These are phyloP conservation scores for Cheilosia urbana DNA, from an alignment of 2,888 invertebrate species.

Conservation along the genomic window DNA sequence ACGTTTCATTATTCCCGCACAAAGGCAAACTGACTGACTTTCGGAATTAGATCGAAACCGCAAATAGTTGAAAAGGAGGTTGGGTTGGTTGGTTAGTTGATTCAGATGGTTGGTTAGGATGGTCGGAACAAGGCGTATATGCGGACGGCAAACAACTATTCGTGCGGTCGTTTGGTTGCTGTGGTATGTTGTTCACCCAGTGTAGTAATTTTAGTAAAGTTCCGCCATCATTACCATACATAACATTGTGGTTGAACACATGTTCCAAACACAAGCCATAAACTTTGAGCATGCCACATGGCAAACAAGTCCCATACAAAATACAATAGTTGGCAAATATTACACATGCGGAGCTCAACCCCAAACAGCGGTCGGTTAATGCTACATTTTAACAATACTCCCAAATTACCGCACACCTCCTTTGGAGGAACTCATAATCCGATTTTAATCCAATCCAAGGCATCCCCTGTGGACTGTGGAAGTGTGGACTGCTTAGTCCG, in stretches of 20 bases:
- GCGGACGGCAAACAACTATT: conserved; percentile 65
- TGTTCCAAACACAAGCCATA: conserved; percentile 72
- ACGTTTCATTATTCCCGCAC: conserved; percentile 2
- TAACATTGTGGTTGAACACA: conserved; percentile 75
- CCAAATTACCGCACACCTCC: conserved; percentile 44
- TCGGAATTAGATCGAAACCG: conserved; percentile 66
- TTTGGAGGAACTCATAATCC: conserved; percentile 13
- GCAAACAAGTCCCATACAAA: conserved; percentile 55
- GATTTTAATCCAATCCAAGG: conserved; percentile 46
- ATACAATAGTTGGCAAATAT: conserved; percentile 48
- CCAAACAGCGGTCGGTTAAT: conserved; percentile 48
- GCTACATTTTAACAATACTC: conserved; percentile 44
- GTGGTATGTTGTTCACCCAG: conserved; percentile 50
- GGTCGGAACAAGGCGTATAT: conserved; percentile 25
- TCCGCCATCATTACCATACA: conserved; percentile 73
- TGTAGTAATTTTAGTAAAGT: conserved; percentile 71
- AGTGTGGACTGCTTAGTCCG: neutral
- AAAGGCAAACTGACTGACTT: conserved; percentile 53
- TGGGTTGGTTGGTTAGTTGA: conserved; percentile 29
- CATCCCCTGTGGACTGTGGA: neutral
- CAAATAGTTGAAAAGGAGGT: conserved; percentile 68
- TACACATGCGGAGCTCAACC: conserved; percentile 1
- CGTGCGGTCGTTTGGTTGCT: conserved; percentile 57
- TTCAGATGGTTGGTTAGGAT: conserved; percentile 15
- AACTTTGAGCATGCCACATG: conserved; percentile 71